A percentile compares a stretch with the other conserved stretches of the same genome.
Conservation (phyloP, 2,888 invertebrate species). For the Frankliniella intonsa region DNA sequence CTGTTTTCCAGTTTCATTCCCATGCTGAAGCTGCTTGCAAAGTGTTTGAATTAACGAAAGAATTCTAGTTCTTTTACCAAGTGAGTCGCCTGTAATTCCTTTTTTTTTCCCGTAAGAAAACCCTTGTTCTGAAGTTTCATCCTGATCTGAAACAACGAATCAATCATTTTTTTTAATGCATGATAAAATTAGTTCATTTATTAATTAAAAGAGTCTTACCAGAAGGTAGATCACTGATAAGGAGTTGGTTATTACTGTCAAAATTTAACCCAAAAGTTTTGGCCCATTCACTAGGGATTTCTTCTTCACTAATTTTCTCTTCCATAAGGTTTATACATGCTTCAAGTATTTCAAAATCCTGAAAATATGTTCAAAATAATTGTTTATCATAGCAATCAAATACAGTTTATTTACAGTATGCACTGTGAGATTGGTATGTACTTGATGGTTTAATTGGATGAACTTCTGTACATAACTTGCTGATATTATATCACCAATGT, state of each 20-base stretch:
- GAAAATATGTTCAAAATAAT: slow-evolving; percentile 39
- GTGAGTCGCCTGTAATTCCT: neutral
- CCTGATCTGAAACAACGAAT: neutral
- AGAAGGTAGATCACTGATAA: neutral
- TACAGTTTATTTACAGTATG: no score
- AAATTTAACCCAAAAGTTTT: neutral
- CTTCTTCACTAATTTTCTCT: slow-evolving; percentile 48
- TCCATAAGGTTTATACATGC: slow-evolving; percentile 62
- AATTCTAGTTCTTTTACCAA: slow-evolving; percentile 38
- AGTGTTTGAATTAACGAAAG: slow-evolving; percentile 48
- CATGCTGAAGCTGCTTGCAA: slow-evolving; percentile 52
- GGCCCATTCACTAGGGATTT: neutral
- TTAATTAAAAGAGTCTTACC: neutral
- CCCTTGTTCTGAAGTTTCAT: neutral
- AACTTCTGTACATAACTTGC: slow-evolving; percentile 55
- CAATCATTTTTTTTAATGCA: neutral
- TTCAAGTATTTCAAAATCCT: slow-evolving; percentile 57
- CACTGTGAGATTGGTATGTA: slow-evolving; percentile 33
- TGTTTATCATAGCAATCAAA: no score
- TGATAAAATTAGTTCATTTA: neutral
- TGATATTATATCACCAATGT: slow-evolving; percentile 55
- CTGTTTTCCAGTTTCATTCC: slow-evolving; percentile 52
- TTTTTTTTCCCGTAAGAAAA: neutral
- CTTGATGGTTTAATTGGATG: slow-evolving; percentile 45
- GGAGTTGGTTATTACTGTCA: neutral